Percentiles rank a stretch among this genome's conserved stretches.
These are phyloP conservation scores for Melanotus villosus DNA, from an alignment of 2,888 invertebrate genomes.

Conservation along the genomic window DNA sequence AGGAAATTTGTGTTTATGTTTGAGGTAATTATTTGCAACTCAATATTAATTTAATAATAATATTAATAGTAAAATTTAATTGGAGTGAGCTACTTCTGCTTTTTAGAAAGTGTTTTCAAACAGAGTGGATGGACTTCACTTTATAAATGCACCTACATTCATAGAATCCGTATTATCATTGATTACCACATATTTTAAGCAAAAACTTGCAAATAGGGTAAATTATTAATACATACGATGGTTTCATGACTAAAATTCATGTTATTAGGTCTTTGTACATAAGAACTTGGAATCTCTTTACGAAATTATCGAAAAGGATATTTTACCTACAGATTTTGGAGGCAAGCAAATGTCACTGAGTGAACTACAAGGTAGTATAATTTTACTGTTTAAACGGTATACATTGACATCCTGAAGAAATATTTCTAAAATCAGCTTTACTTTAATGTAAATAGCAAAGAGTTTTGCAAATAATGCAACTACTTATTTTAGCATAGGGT, in stretches of 20 bases:
- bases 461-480: no score
- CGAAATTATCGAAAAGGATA: constrained; percentile 2
- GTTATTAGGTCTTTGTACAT: constrained; percentile 24
- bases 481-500: no score
- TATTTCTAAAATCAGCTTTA: no score
- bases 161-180: constrained; percentile 7
- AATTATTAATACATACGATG: background rate
- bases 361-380: constrained; percentile 17
- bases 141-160: constrained; percentile 26
- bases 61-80: background rate
- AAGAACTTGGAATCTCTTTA: constrained; percentile 17
- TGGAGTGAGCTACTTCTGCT: background rate
- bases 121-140: constrained; percentile 20
- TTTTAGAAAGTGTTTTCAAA: constrained; percentile 32
- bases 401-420: no score
- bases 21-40: constrained; percentile 62
- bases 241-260: background rate
- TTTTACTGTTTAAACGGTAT: no score
- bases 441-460: no score
- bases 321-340: constrained; percentile 28
- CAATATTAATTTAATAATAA: background rate
- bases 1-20: constrained; percentile 67
- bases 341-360: constrained; percentile 28
- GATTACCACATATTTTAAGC: background rate
- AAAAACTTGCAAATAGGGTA: constrained; percentile 21